Base-by-base conservation (phyloP, 64 coral and sea anemone genomes). In the Acropora tenuis region DNA sequence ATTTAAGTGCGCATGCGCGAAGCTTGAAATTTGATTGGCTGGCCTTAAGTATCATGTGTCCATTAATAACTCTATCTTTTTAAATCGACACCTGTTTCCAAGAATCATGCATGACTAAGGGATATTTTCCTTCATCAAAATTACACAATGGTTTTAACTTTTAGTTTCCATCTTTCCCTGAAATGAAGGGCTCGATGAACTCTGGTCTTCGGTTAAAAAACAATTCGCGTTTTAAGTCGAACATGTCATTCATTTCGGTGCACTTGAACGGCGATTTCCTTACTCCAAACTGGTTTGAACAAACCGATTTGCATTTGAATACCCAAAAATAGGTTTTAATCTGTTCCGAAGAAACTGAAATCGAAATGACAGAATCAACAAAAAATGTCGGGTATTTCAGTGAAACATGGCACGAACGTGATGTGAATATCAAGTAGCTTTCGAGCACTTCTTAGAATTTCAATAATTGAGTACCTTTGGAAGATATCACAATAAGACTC, bases 21-120 rank as follows among this genome's bases (percentile, higher is more conserved):
- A 43, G 15, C 59, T 83, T 83, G 41, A 46, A 46, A 43, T 45
- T 45, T 83, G 57, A 83, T 83, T 83, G 80, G 73, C 73, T 75
- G 6, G 73, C 4, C 43, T 12, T 75, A 13, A 44, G 13, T 8
- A 10, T 42, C 6, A 7, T 55, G 52, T 3, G 43, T 2, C 73
- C 13, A 75, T 75, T 45, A 42, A 44, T 75, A 41, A 40, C 8
- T 45, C 45, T 41, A 45, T 75, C 43, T 75, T 13, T 41, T 2
- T 44, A 1, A 13, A n/a, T 5, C 4, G 18, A 19, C 68, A 71
- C 20, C 68, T 20, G 43, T 42, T 30, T 9, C 20, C 6, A 5
- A 76, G 41, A 76, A 76, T 6, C 40, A 46, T 45, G 13, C 5
- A 6, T 74, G 52, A 55, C 52, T 9, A 9, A 4, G 9, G 52